These are phyloP conservation scores for Tipula helvola DNA, from an alignment of 2,888 invertebrate species.

Conservation along the genomic window DNA sequence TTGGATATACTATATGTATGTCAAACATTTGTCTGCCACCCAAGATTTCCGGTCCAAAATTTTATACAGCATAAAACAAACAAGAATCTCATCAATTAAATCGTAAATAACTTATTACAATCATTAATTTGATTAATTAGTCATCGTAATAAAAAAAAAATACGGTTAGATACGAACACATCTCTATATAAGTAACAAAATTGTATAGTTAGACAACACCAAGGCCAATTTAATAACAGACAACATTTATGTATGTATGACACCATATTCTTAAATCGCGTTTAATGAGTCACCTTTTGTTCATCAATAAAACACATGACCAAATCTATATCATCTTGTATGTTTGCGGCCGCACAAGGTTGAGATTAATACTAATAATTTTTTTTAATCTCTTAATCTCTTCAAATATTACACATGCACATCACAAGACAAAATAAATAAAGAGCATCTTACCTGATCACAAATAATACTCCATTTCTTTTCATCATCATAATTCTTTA, in stretches of 20 bases:
- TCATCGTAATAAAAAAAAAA: neutral
- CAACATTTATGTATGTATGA: neutral
- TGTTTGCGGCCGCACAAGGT: neutral
- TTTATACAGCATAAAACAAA: neutral
- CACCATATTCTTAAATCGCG: neutral
- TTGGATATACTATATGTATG: too few species aligned
- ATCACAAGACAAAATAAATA: neutral
- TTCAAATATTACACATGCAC: neutral
- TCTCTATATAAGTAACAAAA: neutral
- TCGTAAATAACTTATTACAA: neutral
- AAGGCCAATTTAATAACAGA: neutral
- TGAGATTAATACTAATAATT: neutral
- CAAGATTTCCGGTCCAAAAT: neutral
- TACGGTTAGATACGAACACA: neutral
- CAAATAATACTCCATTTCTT: conserved; percentile 99
- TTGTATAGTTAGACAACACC: neutral
- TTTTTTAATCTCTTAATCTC: neutral
- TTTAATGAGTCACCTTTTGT: neutral
- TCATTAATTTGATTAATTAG: neutral
- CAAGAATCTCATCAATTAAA: neutral
- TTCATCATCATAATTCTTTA: conserved; percentile 90
- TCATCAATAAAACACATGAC: neutral
- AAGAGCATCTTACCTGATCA: conserved; percentile 65
- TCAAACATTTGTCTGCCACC: too few species aligned
- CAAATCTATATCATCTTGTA: neutral